phyloP scores from a whole-genome alignment of 2,797 vertebrate species.

The Silurus lanzhouensis region DNA sequence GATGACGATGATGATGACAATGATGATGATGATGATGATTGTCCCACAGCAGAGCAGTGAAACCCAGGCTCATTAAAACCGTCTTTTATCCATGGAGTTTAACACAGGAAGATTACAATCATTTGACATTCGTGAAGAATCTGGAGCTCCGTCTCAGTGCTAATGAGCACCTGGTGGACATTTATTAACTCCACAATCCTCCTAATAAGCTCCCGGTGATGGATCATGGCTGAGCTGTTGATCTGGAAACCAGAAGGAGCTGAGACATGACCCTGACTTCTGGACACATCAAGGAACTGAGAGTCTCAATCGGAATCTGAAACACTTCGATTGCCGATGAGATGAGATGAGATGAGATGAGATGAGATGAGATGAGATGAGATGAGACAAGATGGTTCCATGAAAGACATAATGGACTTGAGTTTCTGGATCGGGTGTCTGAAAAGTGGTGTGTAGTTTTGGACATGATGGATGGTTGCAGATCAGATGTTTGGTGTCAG shows the following conservation, averaged over 20 bases:
- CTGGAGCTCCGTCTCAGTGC: neutral
- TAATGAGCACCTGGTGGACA: slow-evolving; percentile 39
- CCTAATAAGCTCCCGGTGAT: slow-evolving; percentile 38
- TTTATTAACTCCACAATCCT: neutral
- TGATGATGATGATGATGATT: neutral
- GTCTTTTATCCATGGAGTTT: neutral
- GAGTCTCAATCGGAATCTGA: neutral
- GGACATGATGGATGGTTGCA: no score
- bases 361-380: no score
- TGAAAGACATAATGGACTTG: no score
- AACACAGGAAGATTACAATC: neutral
- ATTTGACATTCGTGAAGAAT: neutral
- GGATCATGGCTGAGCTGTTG: slow-evolving; percentile 22
- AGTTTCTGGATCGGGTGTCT: neutral
- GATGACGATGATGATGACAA: neutral
- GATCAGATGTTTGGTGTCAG: no score
- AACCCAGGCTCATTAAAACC: neutral
- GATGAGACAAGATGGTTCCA: no score
- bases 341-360: no score
- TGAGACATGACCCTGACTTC: neutral
- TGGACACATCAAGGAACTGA: neutral
- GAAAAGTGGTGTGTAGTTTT: neutral
- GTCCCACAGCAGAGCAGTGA: neutral
- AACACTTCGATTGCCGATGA: no score
- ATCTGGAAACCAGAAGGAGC: neutral